Evolutionary conservation across 2,797 vertebrate species (phyloP).

Genomic region (Oreonectes daqikongensis): DNA sequence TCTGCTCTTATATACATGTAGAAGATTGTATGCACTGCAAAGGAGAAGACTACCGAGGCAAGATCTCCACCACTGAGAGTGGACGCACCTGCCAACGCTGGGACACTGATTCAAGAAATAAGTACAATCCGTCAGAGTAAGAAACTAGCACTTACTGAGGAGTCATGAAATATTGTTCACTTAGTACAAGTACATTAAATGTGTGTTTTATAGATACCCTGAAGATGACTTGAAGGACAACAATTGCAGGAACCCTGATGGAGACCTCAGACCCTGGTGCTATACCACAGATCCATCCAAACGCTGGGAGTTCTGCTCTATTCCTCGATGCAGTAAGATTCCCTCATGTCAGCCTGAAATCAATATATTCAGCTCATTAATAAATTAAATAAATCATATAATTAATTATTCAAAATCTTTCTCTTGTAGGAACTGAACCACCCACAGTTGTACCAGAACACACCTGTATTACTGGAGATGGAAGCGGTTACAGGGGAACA

Average conservation of each 20-base stretch:
- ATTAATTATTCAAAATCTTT: too few species aligned
- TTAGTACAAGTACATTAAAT: neutral
- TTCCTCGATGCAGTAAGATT: too few species aligned
- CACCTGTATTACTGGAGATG: conserved; percentile 66
- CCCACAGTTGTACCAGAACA: conserved; percentile 54
- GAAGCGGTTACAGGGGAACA: conserved; percentile 81
- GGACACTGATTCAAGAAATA: conserved; percentile 65
- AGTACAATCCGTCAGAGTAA: conserved; percentile 76
- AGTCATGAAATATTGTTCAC: neutral
- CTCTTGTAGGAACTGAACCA: too few species aligned
- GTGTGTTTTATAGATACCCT: conserved; percentile 58
- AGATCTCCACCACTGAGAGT: conserved; percentile 76
- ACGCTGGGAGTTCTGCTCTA: too few species aligned
- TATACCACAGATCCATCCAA: conserved; percentile 78
- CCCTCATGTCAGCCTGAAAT: too few species aligned
- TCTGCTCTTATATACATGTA: conserved; percentile 58
- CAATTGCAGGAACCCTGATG: conserved; percentile 94
- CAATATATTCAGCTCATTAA: too few species aligned
- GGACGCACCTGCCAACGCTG: conserved; percentile 87
- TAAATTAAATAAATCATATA: too few species aligned
- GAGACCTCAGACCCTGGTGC: conserved; percentile 90
- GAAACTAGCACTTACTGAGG: conserved; percentile 47
- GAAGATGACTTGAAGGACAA: conserved; percentile 85
- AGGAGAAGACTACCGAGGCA: conserved; percentile 89
- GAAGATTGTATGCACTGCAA: conserved; percentile 92